A percentile compares a stretch with the other conserved stretches of the same genome.
These are phyloP conservation scores for Hybognathus amarus DNA, from an alignment of 2,797 vertebrate species.

Conservation along the genomic window DNA sequence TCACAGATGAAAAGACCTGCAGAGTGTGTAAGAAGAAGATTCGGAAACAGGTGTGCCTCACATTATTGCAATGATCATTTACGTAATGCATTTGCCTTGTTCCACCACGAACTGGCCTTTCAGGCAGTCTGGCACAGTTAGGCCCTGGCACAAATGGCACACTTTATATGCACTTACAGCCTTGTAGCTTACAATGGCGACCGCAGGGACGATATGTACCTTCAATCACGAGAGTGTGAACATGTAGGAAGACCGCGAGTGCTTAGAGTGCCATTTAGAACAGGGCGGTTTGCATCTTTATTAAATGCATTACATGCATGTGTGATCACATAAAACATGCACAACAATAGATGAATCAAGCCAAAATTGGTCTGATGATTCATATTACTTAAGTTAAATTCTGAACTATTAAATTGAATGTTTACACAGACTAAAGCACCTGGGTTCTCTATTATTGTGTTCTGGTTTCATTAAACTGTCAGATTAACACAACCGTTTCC, in stretches of 20 bases:
- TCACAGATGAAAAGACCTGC: conserved; percentile 98
- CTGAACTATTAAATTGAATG: not conserved
- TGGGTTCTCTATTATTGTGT: not conserved
- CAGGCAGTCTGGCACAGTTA: not conserved
- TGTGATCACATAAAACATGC: not conserved
- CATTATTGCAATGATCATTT: not conserved
- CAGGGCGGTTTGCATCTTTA: too few relatives aligned
- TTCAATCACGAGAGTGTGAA: too few relatives aligned
- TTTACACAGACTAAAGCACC: not conserved
- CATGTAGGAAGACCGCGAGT: too few relatives aligned
- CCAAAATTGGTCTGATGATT: not conserved
- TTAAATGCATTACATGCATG: too few relatives aligned
- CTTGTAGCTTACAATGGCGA: too few relatives aligned
- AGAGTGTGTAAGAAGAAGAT: conserved; percentile 99
- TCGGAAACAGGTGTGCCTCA: conserved; percentile 88
- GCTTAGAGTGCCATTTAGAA: too few relatives aligned
- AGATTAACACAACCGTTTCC: not conserved
- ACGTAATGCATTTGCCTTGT: not conserved
- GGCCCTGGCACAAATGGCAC: too few relatives aligned
- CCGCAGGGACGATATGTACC: too few relatives aligned
- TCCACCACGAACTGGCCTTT: not conserved
- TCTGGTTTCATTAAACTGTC: not conserved
- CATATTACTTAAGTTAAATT: not conserved
- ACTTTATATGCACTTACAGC: too few relatives aligned
- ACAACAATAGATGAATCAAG: not conserved